A percentile compares a stretch with the other conserved stretches of the same genome.
These are phyloP conservation scores for Pyrgilauda ruficollis DNA, from an alignment of 2,113 vertebrate species.

Conservation along the genomic window DNA sequence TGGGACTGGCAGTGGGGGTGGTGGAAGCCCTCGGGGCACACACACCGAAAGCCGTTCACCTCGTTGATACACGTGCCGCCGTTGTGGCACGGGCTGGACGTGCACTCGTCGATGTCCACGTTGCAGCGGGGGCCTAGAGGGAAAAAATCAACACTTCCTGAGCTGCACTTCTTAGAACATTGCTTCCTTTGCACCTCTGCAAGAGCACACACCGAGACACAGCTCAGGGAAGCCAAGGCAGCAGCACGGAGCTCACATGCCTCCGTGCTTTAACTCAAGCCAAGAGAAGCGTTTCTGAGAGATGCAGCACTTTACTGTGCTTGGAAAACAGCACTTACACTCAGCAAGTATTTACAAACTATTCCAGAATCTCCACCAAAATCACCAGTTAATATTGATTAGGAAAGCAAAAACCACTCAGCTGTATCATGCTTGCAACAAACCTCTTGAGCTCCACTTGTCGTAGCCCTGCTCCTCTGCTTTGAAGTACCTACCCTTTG, in stretches of 20 bases:
- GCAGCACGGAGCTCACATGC: not conserved
- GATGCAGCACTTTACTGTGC: not conserved
- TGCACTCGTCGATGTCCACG: constrained; percentile 86
- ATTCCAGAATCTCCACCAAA: not conserved
- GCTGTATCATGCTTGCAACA: constrained; percentile 12
- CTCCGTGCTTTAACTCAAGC: not conserved
- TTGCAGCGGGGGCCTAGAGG: constrained; percentile 81
- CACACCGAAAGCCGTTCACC: constrained; percentile 83
- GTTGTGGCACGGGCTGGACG: constrained; percentile 87
- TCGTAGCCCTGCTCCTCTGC: not conserved
- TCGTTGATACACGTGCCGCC: constrained; percentile 87
- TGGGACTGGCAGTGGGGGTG: constrained; percentile 85
- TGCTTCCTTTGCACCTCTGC: not conserved
- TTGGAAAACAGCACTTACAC: not conserved
- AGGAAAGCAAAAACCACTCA: constrained; percentile 21
- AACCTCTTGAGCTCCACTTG: constrained; percentile 27
- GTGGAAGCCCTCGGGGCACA: constrained; percentile 85
- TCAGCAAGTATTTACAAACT: not conserved
- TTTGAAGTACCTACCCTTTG: constrained; percentile 30
- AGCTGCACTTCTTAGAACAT: not conserved
- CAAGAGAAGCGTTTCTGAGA: not conserved
- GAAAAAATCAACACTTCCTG: not conserved
- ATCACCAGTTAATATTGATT: not conserved
- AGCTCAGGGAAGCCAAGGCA: not conserved
- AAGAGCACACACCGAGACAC: not conserved